A percentile compares a stretch with the other conserved stretches of the same genome.
These are phyloP conservation scores for Pterostichus madidus DNA, from an alignment of 2,888 invertebrate species.

Conservation along the genomic window DNA sequence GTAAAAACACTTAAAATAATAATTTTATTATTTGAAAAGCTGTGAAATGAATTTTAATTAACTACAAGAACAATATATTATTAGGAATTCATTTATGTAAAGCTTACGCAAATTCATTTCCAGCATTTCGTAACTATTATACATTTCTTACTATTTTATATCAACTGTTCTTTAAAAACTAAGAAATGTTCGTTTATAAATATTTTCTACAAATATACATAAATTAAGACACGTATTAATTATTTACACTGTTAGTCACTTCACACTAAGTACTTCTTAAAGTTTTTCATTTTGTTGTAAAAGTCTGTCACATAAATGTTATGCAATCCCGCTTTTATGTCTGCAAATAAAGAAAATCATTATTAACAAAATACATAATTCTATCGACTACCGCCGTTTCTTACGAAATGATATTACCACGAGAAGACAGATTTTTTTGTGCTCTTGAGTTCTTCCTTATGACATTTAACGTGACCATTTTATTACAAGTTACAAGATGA, in stretches of 20 bases:
- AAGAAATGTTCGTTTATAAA: constrained; percentile 42
- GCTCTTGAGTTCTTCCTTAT: no score
- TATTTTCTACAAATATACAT: constrained; percentile 64
- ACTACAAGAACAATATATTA: constrained; percentile 40
- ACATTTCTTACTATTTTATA: constrained; percentile 19
- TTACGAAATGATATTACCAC: no score
- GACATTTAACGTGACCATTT: no score
- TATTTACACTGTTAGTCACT: constrained; percentile 66
- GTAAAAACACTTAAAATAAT: constrained; percentile 47
- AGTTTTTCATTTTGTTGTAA: constrained; percentile 49
- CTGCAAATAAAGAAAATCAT: constrained; percentile 45
- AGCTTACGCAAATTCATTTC: constrained; percentile 50
- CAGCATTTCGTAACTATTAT: constrained; percentile 46
- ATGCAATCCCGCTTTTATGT: constrained; percentile 50
- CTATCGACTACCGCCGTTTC: neutral
- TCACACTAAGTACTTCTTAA: constrained; percentile 65
- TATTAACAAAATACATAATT: neutral
- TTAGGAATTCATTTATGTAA: constrained; percentile 26
- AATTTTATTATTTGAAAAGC: constrained; percentile 48
- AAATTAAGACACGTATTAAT: constrained; percentile 64
- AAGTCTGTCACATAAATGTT: constrained; percentile 57
- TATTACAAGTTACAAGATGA: no score
- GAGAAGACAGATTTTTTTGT: no score
- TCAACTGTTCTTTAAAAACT: constrained; percentile 35
- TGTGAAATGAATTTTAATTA: constrained; percentile 56